Conservation (phyloP, 2,888 invertebrate genomes). For the Callinectes sapidus region DNA sequence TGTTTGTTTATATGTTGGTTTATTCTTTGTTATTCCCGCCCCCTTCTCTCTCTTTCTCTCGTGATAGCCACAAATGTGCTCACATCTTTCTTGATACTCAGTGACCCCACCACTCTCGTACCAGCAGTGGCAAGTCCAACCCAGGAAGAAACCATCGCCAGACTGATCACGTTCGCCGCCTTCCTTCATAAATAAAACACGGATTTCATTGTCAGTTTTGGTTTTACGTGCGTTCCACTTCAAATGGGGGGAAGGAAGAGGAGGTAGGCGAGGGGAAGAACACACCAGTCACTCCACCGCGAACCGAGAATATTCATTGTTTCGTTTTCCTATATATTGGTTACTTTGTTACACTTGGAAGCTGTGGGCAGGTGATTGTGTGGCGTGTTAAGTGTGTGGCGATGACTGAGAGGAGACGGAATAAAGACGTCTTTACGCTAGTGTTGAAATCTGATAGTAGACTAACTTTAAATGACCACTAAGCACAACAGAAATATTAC, state of each 20-base stretch:
- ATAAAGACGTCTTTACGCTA: background rate
- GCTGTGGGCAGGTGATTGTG: background rate
- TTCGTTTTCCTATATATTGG: background rate
- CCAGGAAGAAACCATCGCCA: background rate
- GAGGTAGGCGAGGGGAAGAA: background rate
- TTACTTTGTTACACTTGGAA: background rate
- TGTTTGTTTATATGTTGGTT: background rate
- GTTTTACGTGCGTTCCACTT: background rate
- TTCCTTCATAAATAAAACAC: conserved; percentile 4
- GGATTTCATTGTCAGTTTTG: background rate
- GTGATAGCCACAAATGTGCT: background rate
- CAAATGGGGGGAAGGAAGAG: background rate
- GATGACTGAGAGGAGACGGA: background rate
- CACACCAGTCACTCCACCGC: background rate
- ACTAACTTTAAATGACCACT: background rate
- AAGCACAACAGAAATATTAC: background rate
- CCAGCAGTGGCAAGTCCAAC: background rate
- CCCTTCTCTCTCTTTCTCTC: background rate
- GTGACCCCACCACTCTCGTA: background rate
- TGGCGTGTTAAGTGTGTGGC: background rate
- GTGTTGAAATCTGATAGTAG: background rate
- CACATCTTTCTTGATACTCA: background rate
- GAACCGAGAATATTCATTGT: background rate
- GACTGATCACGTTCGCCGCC: background rate
- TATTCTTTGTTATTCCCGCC: background rate